Conservation (phyloP, 2,888 invertebrate species). For the Chrysodeixis includens region DNA sequence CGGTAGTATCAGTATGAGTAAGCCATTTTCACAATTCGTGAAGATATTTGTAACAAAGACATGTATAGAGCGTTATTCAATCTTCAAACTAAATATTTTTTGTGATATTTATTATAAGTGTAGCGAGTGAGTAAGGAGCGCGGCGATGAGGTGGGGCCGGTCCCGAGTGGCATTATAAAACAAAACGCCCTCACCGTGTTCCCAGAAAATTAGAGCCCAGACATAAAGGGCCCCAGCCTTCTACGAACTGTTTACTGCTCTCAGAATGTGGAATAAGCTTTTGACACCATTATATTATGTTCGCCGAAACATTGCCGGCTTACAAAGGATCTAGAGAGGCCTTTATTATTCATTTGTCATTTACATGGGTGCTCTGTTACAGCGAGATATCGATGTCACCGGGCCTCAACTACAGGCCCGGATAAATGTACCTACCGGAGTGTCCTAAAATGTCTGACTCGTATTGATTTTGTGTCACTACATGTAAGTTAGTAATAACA, state of each 20-base stretch:
- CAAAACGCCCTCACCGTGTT: neutral
- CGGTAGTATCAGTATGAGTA: too few species aligned
- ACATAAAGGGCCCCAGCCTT: constrained; percentile 1
- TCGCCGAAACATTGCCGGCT: constrained; percentile 1
- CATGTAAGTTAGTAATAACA: too few species aligned
- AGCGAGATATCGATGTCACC: neutral
- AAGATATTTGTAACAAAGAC: neutral
- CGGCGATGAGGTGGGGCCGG: neutral
- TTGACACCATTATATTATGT: constrained; percentile 1
- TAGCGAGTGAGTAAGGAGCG: neutral
- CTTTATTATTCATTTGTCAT: constrained; percentile 1
- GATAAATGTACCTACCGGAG: neutral
- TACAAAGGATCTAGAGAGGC: neutral
- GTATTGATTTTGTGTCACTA: too few species aligned
- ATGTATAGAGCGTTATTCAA: neutral
- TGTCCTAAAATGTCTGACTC: neutral
- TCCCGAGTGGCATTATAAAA: constrained; percentile 6
- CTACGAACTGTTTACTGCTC: constrained; percentile 4
- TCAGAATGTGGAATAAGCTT: constrained; percentile 1
- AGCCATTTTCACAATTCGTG: too few species aligned
- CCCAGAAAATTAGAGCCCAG: neutral
- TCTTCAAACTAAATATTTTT: neutral
- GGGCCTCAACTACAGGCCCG: neutral
- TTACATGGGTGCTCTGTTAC: neutral
- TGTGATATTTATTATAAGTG: neutral